Base-by-base conservation (phyloP, 2,888 invertebrate species). In the Ametastegia equiseti region DNA sequence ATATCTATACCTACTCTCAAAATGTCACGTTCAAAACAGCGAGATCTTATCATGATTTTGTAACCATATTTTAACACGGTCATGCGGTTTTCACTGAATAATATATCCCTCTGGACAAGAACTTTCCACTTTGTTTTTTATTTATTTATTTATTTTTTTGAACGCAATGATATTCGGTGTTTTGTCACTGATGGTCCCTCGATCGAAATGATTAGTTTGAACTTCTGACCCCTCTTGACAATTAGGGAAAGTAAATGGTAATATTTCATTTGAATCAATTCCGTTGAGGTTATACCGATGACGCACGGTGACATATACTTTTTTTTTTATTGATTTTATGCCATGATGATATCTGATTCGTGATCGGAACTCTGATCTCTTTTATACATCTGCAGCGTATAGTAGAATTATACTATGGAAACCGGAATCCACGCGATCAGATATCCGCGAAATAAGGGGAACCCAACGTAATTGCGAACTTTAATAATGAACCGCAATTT, bases 11-110 rank as follows among this genome's bases (percentile, higher is more conserved):
- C n/a, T n/a, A n/a, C 13, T 30, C n/a, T 75, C 54, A 75, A 36
- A 71, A 75, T 75, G 19, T 75, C 71, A 30, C n/a, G 47, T 71
- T 71, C 47, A 9, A 45, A 47, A 71, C 71, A 71, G 23, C 71
- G 27, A 71, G 23, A 47, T 71, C 13, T 71, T 71, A 71, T 71
- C 71, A 71, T 23, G 27, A 5, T 47, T 71, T 27, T 1, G 19
- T 7, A 19, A 36, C 19, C 3, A 9, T 54, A 6, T n/a, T n/a
- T 15, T 15, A 6, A n/a, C 54, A 15, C 19, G 6, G 54, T 5
- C 13, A 54, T 15, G 19, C 1, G 7, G 5, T 39, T 36, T 39
- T 0, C 13, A 27, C 36, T 4, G 39, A 11, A 67, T 50, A 54
- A 54, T 15, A 54, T 15, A 9, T 9, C 5, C 42, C n/a, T n/a